Conservation (phyloP, 1,140 invertebrate genomes). For the Doryteuthis pealeii region DNA sequence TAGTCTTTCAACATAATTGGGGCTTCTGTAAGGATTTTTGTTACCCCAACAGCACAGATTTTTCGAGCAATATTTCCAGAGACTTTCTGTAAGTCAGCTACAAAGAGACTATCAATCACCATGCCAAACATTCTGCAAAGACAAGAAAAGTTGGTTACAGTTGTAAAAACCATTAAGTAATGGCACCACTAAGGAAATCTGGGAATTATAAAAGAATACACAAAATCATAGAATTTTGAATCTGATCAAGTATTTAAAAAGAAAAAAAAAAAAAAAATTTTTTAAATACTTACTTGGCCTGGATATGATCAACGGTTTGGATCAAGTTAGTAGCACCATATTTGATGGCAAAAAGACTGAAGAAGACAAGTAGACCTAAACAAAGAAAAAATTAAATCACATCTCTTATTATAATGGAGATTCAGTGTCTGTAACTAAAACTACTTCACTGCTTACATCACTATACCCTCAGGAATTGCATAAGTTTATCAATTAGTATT, state of each 20-base stretch:
- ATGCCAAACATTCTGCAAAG: constrained; percentile 86
- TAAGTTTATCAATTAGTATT: too few species aligned
- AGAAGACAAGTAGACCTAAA: constrained; percentile 79
- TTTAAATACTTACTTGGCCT: constrained; percentile 70
- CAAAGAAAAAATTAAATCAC: too few species aligned
- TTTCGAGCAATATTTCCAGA: constrained; percentile 80
- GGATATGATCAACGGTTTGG: constrained; percentile 80
- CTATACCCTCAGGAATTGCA: too few species aligned
- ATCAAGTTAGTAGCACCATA: constrained; percentile 75
- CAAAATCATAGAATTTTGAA: too few species aligned
- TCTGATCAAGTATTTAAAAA: too few species aligned
- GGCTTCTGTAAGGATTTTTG: constrained; percentile 80
- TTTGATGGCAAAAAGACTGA: constrained; percentile 80
- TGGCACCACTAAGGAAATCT: background rate
- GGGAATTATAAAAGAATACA: too few species aligned
- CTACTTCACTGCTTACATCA: too few species aligned
- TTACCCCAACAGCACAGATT: constrained; percentile 85
- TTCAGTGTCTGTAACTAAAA: too few species aligned
- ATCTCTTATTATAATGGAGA: too few species aligned
- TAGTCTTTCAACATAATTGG: constrained; percentile 69
- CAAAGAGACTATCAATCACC: constrained; percentile 85
- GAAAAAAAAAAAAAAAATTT: background rate
- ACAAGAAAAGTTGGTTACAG: constrained; percentile 22
- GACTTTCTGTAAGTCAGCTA: constrained; percentile 85
- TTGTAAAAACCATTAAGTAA: background rate